These are phyloP conservation scores for Chaetophractus vellerosus DNA, from an alignment of 2,797 vertebrate genomes.

Conservation along the genomic window DNA sequence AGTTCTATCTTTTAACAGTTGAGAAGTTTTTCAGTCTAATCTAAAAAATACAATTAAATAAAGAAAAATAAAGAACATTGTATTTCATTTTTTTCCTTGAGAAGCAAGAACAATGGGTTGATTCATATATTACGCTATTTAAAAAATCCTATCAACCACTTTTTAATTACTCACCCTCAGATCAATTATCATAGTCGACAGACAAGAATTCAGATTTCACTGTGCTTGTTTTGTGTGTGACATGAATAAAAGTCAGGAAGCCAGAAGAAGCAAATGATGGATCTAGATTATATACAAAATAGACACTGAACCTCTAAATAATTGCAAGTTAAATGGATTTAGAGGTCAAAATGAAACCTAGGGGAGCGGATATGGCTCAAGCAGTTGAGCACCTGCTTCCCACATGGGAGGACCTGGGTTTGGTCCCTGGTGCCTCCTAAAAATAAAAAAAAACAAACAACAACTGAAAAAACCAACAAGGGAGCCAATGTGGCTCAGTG, in stretches of 20 bases:
- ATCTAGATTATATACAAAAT: conserved; percentile 44
- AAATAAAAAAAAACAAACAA: too few species aligned
- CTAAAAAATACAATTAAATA: background rate
- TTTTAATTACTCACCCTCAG: background rate
- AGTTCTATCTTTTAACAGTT: background rate
- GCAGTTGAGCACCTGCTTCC: too few species aligned
- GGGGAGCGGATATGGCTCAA: too few species aligned
- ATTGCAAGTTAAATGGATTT: conserved; percentile 22
- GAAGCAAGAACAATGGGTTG: background rate
- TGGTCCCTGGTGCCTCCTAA: too few species aligned
- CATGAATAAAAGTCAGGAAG: conserved; percentile 14
- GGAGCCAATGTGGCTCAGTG: too few species aligned
- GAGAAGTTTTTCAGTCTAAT: background rate
- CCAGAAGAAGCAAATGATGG: background rate
- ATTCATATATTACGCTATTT: background rate
- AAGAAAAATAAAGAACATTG: background rate
- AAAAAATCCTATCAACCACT: background rate
- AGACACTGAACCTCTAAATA: background rate
- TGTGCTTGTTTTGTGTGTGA: background rate
- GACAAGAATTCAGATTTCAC: background rate
- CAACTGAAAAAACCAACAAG: too few species aligned
- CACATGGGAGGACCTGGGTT: too few species aligned
- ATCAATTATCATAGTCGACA: background rate
- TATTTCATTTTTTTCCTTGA: background rate
- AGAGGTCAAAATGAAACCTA: background rate